Percentiles rank a stretch among this genome's conserved stretches.
phyloP scores from a whole-genome alignment of 2,888 invertebrate genomes.

The Seira ritae region DNA sequence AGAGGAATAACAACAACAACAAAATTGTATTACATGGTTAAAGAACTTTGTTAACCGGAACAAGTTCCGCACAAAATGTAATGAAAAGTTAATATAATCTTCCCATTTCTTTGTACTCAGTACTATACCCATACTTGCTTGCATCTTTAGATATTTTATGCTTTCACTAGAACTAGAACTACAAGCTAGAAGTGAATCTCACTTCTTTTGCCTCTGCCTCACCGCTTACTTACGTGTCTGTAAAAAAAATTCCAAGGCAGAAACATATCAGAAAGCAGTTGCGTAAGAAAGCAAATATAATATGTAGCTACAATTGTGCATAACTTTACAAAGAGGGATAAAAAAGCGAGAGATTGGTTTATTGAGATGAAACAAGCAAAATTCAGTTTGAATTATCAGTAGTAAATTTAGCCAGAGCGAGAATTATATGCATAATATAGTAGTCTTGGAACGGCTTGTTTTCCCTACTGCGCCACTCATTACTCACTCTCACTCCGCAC shows the following conservation, averaged over 20 bases:
- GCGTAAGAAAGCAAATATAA: neutral
- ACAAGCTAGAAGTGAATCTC: too few species aligned
- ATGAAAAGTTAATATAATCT: conserved; percentile 48
- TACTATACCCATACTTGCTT: neutral
- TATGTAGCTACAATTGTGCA: neutral
- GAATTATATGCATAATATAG: too few species aligned
- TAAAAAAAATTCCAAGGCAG: too few species aligned
- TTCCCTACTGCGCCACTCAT: neutral
- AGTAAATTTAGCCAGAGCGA: too few species aligned
- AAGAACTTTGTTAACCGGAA: conserved; percentile 58
- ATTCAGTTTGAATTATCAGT: neutral
- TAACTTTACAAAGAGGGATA: neutral
- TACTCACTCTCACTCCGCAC: neutral
- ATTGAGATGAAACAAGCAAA: neutral
- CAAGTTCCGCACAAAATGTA: conserved; percentile 14
- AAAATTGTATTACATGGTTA: conserved; percentile 56
- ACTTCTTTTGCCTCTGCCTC: too few species aligned
- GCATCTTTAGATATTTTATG: too few species aligned
- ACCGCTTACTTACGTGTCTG: too few species aligned
- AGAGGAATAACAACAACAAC: conserved; percentile 54
- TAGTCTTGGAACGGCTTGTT: too few species aligned
- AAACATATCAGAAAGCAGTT: neutral
- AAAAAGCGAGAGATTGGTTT: neutral
- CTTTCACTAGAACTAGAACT: too few species aligned
- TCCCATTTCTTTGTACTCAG: too few species aligned